A percentile compares a stretch with the other conserved stretches of the same genome.
phyloP scores from a whole-genome alignment of 2,797 vertebrate genomes.

The Neoniphon sammara region DNA sequence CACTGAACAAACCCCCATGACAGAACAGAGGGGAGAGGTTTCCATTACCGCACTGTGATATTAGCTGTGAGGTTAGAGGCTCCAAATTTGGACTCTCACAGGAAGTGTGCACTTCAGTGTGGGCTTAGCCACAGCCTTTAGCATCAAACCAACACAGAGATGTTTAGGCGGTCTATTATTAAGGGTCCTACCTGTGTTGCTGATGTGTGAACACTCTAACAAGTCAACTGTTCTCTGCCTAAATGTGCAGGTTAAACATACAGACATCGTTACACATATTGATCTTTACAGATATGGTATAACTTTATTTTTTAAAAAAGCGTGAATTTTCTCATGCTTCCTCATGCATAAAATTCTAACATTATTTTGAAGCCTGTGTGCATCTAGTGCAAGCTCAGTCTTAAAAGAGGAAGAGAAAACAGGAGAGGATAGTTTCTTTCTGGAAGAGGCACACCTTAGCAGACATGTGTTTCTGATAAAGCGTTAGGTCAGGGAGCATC shows the following conservation, averaged over 20 bases:
- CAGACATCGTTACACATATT: not conserved
- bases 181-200: conserved; percentile 9
- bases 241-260: conserved; percentile 1
- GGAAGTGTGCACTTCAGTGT: conserved; percentile 47
- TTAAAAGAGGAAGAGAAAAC: conserved; percentile 40
- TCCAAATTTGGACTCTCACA: conserved; percentile 50
- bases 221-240: not conserved
- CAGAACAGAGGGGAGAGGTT: conserved; percentile 26
- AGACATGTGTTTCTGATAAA: conserved; percentile 74
- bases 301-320: not conserved
- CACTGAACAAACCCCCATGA: conserved; percentile 45
- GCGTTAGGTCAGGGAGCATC: conserved; percentile 55
- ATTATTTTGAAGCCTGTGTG: not conserved
- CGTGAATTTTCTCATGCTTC: not conserved
- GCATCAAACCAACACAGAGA: conserved; percentile 31
- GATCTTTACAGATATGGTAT: not conserved
- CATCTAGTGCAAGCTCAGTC: not conserved
- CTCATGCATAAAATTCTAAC: not conserved
- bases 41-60: conserved; percentile 42
- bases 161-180: conserved; percentile 17
- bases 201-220: conserved; percentile 8
- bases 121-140: conserved; percentile 13
- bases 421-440: not conserved
- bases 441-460: conserved; percentile 59
- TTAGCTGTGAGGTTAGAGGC: not conserved